A percentile compares a stretch with the other conserved stretches of the same genome.
phyloP scores from a whole-genome alignment of 2,888 invertebrate genomes.

The Tortrix viridana region DNA sequence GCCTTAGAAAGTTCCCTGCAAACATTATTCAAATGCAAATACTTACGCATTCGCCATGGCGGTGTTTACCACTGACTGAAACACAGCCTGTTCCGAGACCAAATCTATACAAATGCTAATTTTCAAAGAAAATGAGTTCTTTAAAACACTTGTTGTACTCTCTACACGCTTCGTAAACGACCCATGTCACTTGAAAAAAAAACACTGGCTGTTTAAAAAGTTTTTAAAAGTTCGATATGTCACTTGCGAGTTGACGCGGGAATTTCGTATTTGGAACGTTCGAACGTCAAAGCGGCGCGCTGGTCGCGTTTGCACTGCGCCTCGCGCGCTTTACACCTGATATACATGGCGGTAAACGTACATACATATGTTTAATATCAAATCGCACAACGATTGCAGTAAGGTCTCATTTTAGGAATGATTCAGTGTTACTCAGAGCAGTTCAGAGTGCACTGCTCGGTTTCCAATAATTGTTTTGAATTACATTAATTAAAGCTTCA shows the following conservation, averaged over 20 bases:
- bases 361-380: conserved; percentile 42
- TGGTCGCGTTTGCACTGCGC: conserved; percentile 57
- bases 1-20: conserved; percentile 14
- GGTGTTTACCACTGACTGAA: conserved; percentile 51
- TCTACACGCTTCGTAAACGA: conserved; percentile 24
- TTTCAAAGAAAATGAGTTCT: conserved; percentile 39
- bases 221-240: conserved; percentile 47
- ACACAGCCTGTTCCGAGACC: conserved; percentile 47
- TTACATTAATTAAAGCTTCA: not conserved
- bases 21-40: conserved; percentile 46
- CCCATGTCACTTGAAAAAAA: conserved; percentile 35
- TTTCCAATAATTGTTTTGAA: conserved; percentile 9
- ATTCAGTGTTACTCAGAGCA: conserved; percentile 28
- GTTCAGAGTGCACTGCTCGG: conserved; percentile 2
- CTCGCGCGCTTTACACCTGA: conserved; percentile 53
- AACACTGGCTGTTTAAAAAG: conserved; percentile 45
- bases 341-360: conserved; percentile 51
- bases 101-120: conserved; percentile 50
- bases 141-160: conserved; percentile 7
- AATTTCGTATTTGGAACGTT: conserved; percentile 49
- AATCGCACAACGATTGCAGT: conserved; percentile 41
- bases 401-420: conserved; percentile 36
- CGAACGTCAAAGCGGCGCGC: conserved; percentile 52
- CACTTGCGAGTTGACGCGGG: conserved; percentile 56
- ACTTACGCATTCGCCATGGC: conserved; percentile 62